These are phyloP conservation scores for Crypturellus undulatus DNA, from an alignment of 2,113 vertebrate genomes.

Conservation along the genomic window DNA sequence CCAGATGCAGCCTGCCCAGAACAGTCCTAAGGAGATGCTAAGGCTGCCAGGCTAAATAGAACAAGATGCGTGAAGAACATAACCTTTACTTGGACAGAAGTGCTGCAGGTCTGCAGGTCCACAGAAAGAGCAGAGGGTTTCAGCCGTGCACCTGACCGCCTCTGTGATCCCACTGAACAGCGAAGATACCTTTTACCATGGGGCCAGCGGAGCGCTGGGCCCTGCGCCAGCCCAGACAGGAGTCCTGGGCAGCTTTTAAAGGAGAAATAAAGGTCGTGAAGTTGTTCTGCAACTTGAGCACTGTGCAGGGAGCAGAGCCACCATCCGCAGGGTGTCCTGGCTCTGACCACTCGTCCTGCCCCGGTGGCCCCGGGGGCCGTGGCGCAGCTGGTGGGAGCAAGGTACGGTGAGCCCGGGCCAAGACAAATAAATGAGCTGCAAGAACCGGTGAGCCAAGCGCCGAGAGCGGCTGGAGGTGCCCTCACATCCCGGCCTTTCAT, in stretches of 20 bases:
- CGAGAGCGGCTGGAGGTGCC: conserved; percentile 38
- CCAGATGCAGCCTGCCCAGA: background rate
- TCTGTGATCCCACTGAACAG: background rate
- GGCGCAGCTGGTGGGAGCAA: conserved; percentile 15
- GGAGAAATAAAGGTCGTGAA: background rate
- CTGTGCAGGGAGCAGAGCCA: conserved; percentile 22
- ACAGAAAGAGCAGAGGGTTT: background rate
- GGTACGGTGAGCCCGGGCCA: background rate
- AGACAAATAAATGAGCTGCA: conserved; percentile 59
- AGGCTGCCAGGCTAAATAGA: background rate
- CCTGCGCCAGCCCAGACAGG: background rate
- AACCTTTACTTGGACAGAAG: background rate
- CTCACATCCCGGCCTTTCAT: background rate
- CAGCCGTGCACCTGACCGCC: background rate
- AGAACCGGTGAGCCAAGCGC: conserved; percentile 35
- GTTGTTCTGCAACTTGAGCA: background rate
- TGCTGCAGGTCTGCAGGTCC: background rate
- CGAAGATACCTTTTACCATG: accelerated
- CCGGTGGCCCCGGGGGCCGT: background rate
- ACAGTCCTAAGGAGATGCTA: background rate
- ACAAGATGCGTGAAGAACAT: background rate
- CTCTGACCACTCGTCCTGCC: conserved; percentile 45
- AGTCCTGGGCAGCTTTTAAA: background rate
- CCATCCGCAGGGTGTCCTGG: conserved; percentile 39
- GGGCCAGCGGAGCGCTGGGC: background rate